Evolutionary conservation across 2,888 invertebrate genomes (phyloP), one percentile per base, ranked within the genome.

Genomic region (Pandemis heparana): DNA sequence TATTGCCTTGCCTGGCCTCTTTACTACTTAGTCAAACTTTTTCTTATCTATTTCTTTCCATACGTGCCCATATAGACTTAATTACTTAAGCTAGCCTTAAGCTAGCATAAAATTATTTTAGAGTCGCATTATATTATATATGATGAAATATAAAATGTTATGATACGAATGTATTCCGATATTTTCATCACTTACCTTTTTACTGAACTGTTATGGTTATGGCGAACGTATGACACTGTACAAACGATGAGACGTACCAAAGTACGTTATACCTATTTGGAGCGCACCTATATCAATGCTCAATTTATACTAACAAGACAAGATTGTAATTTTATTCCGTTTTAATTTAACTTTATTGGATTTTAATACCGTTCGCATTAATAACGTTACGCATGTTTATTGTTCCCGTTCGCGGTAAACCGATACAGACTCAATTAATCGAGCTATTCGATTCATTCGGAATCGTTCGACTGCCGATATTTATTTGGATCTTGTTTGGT

Each of bases 401-500:
- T 67, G 61, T 64, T 39, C 56, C 38, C 68, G 59, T 23, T 56
- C 59, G 73, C 23, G 53, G 66, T 32, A 32, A 69, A 41, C 39
- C 73, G 63, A 73, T 48, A 56, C 56, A 39, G 62, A 64, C 68
- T 64, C 73, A 73, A 73, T 73, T 73, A 73, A 73, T 73, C 59
- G 63, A 69, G 56, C 48, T 59, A 59, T 68, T 68, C 38, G 46
- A 59, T 63, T 69, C 73, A 64, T 73, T 63, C 63, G 48, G 63
- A 73, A 69, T 69, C 68, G 73, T 56, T 68, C 46, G 48, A 62
- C 46, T 69, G 59, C 53, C 69, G 64, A 70, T 74, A 65, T 74
- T 74, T 74, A 61, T 74, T 51, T 51, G 41, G 16, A 41, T 39
- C 41, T 48, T 69, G 69, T 70, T 74, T 70, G 61, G 63, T n/a